A percentile compares a stretch with the other conserved stretches of the same genome.
phyloP scores from a whole-genome alignment of 2,113 vertebrate species.

The Illadopsis cleaveri region DNA sequence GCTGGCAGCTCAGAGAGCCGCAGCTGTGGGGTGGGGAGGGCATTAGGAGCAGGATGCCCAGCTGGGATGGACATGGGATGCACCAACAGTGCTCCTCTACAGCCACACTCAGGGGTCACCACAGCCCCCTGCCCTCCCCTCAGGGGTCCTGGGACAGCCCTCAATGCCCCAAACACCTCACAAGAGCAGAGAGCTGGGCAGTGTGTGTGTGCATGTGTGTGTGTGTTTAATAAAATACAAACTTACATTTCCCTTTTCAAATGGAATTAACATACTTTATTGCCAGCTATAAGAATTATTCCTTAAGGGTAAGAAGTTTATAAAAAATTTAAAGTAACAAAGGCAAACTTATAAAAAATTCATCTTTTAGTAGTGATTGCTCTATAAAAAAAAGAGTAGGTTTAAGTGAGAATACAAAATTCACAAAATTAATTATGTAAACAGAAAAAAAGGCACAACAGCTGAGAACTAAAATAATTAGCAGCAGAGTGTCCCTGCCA shows the following conservation, averaged over 20 bases:
- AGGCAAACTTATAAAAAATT: constrained; percentile 80
- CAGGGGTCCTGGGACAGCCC: background rate
- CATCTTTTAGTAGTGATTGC: constrained; percentile 74
- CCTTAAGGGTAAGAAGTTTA: constrained; percentile 72
- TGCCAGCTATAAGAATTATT: constrained; percentile 65
- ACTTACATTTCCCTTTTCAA: constrained; percentile 44
- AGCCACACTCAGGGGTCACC: background rate
- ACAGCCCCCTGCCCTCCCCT: background rate
- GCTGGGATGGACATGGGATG: rapidly evolving
- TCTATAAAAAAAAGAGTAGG: constrained; percentile 69
- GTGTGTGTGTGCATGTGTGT: background rate
- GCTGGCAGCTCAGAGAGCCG: background rate
- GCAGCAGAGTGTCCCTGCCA: background rate
- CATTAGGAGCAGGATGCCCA: rapidly evolving
- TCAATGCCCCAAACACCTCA: rapidly evolving
- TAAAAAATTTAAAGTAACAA: constrained; percentile 76
- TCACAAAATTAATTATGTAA: constrained; percentile 65
- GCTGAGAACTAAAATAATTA: constrained; percentile 46
- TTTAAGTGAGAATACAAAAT: constrained; percentile 62
- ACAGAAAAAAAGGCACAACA: constrained; percentile 4
- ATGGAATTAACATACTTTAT: constrained; percentile 66
- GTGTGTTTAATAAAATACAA: constrained; percentile 58
- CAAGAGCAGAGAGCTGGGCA: background rate
- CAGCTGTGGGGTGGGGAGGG: background rate
- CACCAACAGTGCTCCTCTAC: rapidly evolving